Evolutionary conservation across 2,888 invertebrate genomes (phyloP).

Genomic region (Erebia palarica): DNA sequence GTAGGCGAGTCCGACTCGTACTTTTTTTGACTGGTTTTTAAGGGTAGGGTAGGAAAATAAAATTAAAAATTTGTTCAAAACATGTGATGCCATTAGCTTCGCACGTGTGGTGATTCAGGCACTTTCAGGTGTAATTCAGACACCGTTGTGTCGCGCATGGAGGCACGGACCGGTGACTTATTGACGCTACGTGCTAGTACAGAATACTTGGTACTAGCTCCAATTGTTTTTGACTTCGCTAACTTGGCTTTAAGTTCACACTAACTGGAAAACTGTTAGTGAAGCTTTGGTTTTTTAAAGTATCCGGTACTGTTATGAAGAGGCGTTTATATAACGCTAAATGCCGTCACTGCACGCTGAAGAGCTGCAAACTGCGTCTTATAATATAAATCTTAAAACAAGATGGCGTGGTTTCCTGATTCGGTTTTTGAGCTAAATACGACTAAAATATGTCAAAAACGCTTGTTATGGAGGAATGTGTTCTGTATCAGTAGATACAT

Average conservation of each 20-base stretch:
- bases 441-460: too few species aligned
- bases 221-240: constrained; percentile 29
- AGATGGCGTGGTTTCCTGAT: constrained; percentile 31
- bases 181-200: constrained; percentile 49
- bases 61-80: constrained; percentile 64
- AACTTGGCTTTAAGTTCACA: constrained; percentile 13
- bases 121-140: constrained; percentile 65
- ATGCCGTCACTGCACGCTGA: too few species aligned
- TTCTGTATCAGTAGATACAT: too few species aligned
- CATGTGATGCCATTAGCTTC: constrained; percentile 61
- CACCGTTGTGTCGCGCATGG: constrained; percentile 48
- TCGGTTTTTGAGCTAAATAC: too few species aligned
- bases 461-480: not conserved
- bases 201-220: constrained; percentile 29
- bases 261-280: not conserved
- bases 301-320: too few species aligned
- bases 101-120: constrained; percentile 64
- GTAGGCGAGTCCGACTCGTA: too few species aligned
- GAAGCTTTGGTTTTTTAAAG: too few species aligned
- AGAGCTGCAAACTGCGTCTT: too few species aligned
- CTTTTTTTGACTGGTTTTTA: too few species aligned
- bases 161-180: constrained; percentile 48
- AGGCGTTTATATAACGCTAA: too few species aligned
- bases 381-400: too few species aligned
- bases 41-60: constrained; percentile 44